phyloP scores from a whole-genome alignment of 92 coral and sea anemone species.

The Metridium senile region DNA sequence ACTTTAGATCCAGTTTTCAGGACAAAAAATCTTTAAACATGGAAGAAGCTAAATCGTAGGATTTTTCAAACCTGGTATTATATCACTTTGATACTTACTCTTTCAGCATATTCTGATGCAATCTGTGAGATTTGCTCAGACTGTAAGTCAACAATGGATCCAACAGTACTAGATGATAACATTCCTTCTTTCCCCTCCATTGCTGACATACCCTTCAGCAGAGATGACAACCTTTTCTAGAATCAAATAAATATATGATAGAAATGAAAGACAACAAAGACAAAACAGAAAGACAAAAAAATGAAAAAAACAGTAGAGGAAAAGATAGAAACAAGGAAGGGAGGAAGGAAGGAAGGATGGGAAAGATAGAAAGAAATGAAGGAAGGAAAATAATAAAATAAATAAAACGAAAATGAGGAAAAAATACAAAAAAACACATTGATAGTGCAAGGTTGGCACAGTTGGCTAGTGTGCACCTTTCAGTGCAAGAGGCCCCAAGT shows the following conservation, averaged over 20 bases:
- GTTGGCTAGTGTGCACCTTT: no score
- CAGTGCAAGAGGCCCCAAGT: no score
- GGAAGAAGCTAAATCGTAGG: no score
- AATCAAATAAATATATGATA: no score
- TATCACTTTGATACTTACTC: no score
- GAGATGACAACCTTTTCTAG: slow-evolving; percentile 85
- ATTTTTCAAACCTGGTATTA: no score
- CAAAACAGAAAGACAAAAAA: neutral
- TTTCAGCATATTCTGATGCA: slow-evolving; percentile 97
- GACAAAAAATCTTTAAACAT: no score
- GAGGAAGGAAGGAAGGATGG: no score
- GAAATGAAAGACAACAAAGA: neutral
- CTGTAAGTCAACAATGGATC: slow-evolving; percentile 96
- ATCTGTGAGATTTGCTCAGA: slow-evolving; percentile 98
- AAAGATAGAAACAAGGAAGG: no score
- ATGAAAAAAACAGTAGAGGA: neutral
- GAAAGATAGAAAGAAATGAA: no score
- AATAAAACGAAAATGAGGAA: neutral
- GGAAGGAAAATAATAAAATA: neutral
- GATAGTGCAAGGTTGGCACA: no score
- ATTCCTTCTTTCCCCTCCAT: slow-evolving; percentile 92
- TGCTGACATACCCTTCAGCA: slow-evolving; percentile 94
- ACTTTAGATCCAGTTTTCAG: no score
- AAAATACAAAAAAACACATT: neutral
- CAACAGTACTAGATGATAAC: slow-evolving; percentile 92